Conservation (phyloP, 1,140 invertebrate genomes). For the Centruroides vittatus region DNA sequence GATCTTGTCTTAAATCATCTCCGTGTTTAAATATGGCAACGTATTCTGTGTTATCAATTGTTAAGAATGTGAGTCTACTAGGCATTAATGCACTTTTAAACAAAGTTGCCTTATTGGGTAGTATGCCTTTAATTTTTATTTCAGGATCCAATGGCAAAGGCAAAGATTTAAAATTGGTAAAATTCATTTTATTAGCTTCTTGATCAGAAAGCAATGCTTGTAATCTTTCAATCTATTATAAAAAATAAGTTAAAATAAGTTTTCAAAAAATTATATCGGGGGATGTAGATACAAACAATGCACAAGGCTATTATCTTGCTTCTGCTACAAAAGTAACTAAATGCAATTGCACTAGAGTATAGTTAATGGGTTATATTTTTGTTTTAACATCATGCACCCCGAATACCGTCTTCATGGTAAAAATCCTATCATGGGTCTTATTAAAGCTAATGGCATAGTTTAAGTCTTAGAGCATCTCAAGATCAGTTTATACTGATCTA, state of each 20-base stretch:
- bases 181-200: constrained; percentile 72
- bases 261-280: too few relatives aligned
- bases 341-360: too few relatives aligned
- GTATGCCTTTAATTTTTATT: constrained; percentile 75
- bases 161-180: constrained; percentile 71
- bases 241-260: background rate
- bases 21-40: constrained; percentile 97
- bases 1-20: constrained; percentile 97
- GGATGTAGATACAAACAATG: too few relatives aligned
- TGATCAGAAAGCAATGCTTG: constrained; percentile 65
- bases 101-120: constrained; percentile 66
- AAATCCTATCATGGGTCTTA: too few relatives aligned
- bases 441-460: too few relatives aligned
- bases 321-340: too few relatives aligned
- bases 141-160: constrained; percentile 82
- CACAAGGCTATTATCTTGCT: too few relatives aligned
- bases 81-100: constrained; percentile 98
- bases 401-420: too few relatives aligned
- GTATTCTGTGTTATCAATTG: constrained; percentile 65
- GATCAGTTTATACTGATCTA: too few relatives aligned
- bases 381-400: too few relatives aligned
- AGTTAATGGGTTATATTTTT: too few relatives aligned
- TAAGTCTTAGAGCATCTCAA: too few relatives aligned
- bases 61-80: constrained; percentile 83
- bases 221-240: constrained; percentile 54